Conservation (phyloP, 2,797 vertebrate genomes). For the Ctenochaetus hawaiiensis region DNA sequence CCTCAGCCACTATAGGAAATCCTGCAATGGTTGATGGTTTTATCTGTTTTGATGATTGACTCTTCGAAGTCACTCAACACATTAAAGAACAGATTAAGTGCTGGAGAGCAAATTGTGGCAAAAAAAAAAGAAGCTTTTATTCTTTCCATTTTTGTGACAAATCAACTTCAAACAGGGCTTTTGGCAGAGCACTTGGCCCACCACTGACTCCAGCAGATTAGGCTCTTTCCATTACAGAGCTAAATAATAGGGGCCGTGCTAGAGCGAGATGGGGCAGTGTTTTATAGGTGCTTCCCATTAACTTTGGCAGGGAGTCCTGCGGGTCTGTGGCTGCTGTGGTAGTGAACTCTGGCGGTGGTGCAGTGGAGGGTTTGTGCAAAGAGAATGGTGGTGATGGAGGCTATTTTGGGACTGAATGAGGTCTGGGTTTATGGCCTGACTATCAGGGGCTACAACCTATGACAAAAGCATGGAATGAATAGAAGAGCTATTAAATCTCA, state of each 20-base stretch:
- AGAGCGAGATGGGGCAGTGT: conserved; percentile 64
- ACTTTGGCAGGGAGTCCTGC: conserved; percentile 65
- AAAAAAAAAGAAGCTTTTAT: conserved; percentile 30
- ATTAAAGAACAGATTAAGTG: conserved; percentile 30
- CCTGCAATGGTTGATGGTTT: conserved; percentile 17
- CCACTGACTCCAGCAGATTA: conserved; percentile 67
- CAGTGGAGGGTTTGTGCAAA: conserved; percentile 44
- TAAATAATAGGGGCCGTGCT: conserved; percentile 73
- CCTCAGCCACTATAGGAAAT: conserved; percentile 13
- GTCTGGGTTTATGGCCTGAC: conserved; percentile 66
- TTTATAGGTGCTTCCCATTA: conserved; percentile 79
- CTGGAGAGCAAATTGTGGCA: conserved; percentile 39
- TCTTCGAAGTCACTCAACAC: conserved; percentile 41
- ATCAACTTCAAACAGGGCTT: conserved; percentile 70
- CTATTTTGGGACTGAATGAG: conserved; percentile 74
- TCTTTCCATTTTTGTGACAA: conserved; percentile 61
- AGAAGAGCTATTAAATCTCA: conserved; percentile 42
- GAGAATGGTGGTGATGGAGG: conserved; percentile 58
- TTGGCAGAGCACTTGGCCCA: conserved; percentile 57
- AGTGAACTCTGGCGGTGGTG: conserved; percentile 62
- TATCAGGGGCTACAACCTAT: conserved; percentile 62
- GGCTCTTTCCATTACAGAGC: conserved; percentile 76
- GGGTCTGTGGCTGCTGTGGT: conserved; percentile 70
- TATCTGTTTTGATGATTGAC: conserved; percentile 52
- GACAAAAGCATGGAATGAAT: conserved; percentile 62